Evolutionary conservation across 2,888 invertebrate species (phyloP).

Genomic region (Morinoia aosen): DNA sequence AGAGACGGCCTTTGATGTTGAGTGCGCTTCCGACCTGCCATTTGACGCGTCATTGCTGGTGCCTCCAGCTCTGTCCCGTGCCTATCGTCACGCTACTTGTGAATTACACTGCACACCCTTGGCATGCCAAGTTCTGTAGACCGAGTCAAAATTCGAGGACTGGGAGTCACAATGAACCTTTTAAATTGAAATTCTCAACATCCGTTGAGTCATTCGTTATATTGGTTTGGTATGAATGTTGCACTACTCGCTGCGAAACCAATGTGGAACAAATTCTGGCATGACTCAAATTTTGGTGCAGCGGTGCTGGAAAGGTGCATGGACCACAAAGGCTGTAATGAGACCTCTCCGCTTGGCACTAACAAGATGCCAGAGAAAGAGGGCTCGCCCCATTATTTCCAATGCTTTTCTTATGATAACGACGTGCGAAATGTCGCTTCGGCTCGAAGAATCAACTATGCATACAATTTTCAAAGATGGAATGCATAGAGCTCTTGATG

Average conservation of each 20-base stretch:
- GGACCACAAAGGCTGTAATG: slow-evolving; percentile 9
- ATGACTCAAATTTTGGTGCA: background rate
- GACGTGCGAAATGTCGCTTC: background rate
- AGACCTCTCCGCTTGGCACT: slow-evolving; percentile 10
- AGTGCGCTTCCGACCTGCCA: slow-evolving; percentile 29
- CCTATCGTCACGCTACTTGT: background rate
- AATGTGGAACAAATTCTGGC: background rate
- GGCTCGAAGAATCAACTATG: background rate
- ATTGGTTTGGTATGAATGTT: background rate
- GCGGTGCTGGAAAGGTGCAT: background rate
- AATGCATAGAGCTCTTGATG: background rate
- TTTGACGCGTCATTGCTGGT: slow-evolving; percentile 22
- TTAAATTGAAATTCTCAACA: background rate
- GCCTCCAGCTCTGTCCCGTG: slow-evolving; percentile 5
- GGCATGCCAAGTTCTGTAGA: background rate
- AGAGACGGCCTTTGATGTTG: slow-evolving; percentile 29
- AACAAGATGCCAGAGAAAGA: background rate
- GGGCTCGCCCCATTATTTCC: slow-evolving; percentile 2
- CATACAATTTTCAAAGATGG: background rate
- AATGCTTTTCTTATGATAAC: slow-evolving; percentile 1
- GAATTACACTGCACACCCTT: background rate
- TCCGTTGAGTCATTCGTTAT: background rate
- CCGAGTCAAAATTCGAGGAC: background rate
- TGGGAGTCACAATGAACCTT: background rate
- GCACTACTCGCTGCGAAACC: background rate